These are phyloP conservation scores for Oryzias dopingdopingensis DNA, from an alignment of 2,797 vertebrate species.

Conservation along the genomic window DNA sequence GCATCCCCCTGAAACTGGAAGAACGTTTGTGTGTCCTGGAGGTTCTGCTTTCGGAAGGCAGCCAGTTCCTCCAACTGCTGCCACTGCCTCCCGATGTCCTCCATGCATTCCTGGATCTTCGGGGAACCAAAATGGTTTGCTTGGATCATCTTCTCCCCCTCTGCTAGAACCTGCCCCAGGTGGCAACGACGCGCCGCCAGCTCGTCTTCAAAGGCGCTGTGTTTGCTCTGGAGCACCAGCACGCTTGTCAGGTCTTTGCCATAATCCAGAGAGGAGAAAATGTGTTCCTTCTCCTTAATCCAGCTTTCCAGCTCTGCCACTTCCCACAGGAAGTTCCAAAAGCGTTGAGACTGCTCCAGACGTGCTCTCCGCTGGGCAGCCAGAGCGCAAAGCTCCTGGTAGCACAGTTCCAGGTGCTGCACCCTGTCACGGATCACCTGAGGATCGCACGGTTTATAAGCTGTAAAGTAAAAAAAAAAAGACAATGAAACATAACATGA, in stretches of 20 bases:
- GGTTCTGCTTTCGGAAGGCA: conserved; percentile 86
- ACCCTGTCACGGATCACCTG: conserved; percentile 90
- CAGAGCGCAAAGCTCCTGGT: conserved; percentile 83
- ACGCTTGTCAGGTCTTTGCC: conserved; percentile 94
- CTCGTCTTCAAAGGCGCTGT: conserved; percentile 92
- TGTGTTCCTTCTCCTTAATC: conserved; percentile 95
- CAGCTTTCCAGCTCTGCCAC: conserved; percentile 91
- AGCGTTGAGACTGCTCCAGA: conserved; percentile 86
- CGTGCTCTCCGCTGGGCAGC: conserved; percentile 82
- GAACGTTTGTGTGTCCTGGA: conserved; percentile 86
- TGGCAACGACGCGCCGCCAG: conserved; percentile 80
- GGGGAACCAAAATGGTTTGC: conserved; percentile 80
- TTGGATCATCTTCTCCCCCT: conserved; percentile 81
- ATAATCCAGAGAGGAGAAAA: conserved; percentile 91
- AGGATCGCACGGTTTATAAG: conserved; percentile 95
- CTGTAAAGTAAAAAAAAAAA: conserved; percentile 58
- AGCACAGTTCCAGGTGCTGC: conserved; percentile 88
- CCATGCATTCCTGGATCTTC: conserved; percentile 77
- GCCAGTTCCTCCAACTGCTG: conserved; percentile 90
- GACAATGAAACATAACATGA: not conserved
- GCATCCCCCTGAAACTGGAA: conserved; percentile 96
- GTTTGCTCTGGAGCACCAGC: conserved; percentile 89
- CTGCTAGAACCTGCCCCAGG: conserved; percentile 77
- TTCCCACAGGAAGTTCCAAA: conserved; percentile 97
- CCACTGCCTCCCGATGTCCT: conserved; percentile 84